Evolutionary conservation across 2,888 invertebrate species (phyloP), one percentile per base, ranked within the genome.

Genomic region (Aphodius granarius): DNA sequence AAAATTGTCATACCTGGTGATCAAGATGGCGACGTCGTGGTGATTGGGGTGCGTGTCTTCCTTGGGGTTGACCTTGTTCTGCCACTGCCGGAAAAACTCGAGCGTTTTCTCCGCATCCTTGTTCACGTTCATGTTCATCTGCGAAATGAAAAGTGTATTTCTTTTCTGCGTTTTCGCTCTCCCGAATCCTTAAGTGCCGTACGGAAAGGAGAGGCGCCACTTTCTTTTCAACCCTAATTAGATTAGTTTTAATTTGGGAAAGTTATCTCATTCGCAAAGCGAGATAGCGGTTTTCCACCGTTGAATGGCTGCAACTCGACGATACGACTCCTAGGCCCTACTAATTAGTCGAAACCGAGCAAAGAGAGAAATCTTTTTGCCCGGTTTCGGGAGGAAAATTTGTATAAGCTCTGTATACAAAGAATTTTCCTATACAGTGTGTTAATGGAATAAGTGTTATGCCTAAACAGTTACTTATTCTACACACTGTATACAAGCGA

Each of bases 1-100:
- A 43, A 43, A 74, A 68, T 68, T 72, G 68, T 72, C 76, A 74
- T 83, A 90, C 90, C 88, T 89, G 18, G 90, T 90, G 19, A 91
- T 83, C 20, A 91, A 86, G 76, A 91, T 82, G 17, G 90, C 90
- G 5, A 89, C 87, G 82, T 91, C 91, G 82, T 91, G 91, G 81
- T 91, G 90, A 81, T 90, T 89, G 5, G 90, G 89, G 80, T 90
- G 89, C 16, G 84, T 83, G 79, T 90, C 90, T 76, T 88, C 87
- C 63, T 85, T 85, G 1, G 89, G 89, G 82, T 91, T 90, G 73
- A 90, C 86, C 75, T 81, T 83, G 73, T 87, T 84, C 81, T 91
- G 91, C 90, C 90, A 91, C 74, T 87, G 85, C 81, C 90, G 89
- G 83, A 91, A 91, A 81, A 87, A 88, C 75, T 86, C 85, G 76